These are phyloP conservation scores for Nebria salina DNA, from an alignment of 2,888 invertebrate species.

Conservation along the genomic window DNA sequence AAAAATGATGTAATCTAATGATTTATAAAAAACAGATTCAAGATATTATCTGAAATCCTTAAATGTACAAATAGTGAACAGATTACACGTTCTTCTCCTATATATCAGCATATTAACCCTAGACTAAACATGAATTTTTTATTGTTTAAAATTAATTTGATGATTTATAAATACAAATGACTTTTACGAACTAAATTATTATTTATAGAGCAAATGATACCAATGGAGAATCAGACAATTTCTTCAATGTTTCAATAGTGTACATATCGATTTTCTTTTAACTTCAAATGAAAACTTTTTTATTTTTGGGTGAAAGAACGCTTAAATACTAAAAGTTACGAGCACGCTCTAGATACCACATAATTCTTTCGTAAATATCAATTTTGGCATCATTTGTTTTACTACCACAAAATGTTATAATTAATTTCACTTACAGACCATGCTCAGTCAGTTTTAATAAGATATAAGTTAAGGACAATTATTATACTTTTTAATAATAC, in stretches of 20 bases:
- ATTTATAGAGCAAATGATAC: constrained; percentile 37
- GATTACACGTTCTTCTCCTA: constrained; percentile 31
- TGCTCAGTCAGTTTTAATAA: constrained; percentile 28
- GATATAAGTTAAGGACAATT: background rate
- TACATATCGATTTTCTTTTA: background rate
- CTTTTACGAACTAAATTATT: constrained; percentile 33
- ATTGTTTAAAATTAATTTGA: constrained; percentile 32
- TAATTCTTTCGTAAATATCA: constrained; percentile 30
- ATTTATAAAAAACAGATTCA: background rate
- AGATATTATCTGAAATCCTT: background rate
- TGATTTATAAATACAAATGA: constrained; percentile 46
- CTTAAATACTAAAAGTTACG: background rate
- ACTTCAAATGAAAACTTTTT: background rate
- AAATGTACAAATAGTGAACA: constrained; percentile 38
- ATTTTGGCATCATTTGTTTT: constrained; percentile 45
- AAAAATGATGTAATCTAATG: background rate
- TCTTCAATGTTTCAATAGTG: constrained; percentile 4
- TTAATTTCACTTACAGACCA: constrained; percentile 37
- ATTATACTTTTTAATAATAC: constrained; percentile 3
- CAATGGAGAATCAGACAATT: constrained; percentile 28
- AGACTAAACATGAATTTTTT: constrained; percentile 41
- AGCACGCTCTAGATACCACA: constrained; percentile 1
- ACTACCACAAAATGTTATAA: constrained; percentile 36
- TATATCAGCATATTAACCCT: constrained; percentile 36
- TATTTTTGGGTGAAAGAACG: background rate